These are phyloP conservation scores for Eupristina koningsbergeri DNA, from an alignment of 1,140 invertebrate species.

Conservation along the genomic window DNA sequence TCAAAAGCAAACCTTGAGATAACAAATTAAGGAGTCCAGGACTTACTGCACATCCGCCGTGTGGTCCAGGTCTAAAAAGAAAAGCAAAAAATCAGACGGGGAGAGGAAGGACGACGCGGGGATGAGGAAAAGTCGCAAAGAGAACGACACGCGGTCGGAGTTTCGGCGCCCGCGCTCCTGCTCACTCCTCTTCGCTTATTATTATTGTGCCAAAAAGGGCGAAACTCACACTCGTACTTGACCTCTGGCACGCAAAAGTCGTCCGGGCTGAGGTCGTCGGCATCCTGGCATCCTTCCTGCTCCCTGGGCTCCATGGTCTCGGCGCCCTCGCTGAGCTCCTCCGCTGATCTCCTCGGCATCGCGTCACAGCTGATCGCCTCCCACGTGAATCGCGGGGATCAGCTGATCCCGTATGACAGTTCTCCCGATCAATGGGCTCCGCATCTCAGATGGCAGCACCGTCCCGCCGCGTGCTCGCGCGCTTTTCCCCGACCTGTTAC, in stretches of 20 bases:
- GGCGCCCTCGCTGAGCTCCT: background rate
- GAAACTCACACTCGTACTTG: conserved; percentile 82
- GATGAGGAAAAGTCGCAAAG: no score
- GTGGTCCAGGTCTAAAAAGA: conserved; percentile 92
- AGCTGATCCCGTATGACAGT: conserved; percentile 49
- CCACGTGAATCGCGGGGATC: conserved; percentile 48
- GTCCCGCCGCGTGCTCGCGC: conserved; percentile 10
- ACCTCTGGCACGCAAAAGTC: conserved; percentile 75
- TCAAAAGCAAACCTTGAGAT: background rate
- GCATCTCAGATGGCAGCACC: conserved; percentile 43
- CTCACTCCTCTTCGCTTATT: background rate
- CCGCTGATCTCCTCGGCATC: no score
- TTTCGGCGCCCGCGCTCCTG: background rate
- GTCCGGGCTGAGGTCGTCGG: conserved; percentile 70
- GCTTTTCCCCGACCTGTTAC: conserved; percentile 44
- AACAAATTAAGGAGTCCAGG: background rate
- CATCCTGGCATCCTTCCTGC: background rate
- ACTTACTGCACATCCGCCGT: conserved; percentile 98
- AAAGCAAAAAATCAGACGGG: conserved; percentile 50
- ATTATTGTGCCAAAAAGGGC: background rate
- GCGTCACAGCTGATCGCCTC: conserved; percentile 50
- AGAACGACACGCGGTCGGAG: no score
- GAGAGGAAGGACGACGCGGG: background rate
- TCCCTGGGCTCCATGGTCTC: background rate
- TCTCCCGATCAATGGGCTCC: conserved; percentile 41